These are phyloP conservation scores for Eudyptes chrysolophus DNA, from an alignment of 2,113 vertebrate species.

Conservation along the genomic window DNA sequence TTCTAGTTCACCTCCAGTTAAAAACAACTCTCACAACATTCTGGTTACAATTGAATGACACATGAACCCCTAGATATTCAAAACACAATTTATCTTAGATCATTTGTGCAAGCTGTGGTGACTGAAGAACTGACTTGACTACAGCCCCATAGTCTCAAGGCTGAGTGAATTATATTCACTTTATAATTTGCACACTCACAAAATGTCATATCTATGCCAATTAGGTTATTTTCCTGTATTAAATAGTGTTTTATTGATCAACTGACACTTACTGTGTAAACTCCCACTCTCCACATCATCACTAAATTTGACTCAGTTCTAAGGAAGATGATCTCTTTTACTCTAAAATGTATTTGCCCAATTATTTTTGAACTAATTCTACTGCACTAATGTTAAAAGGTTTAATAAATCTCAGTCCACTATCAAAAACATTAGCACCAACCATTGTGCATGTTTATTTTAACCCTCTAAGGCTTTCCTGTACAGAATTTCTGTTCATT, in stretches of 20 bases:
- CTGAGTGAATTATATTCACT: not conserved
- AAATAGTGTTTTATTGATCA: not conserved
- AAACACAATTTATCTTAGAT: not conserved
- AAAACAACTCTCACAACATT: not conserved
- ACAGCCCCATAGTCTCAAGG: not conserved
- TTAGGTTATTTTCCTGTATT: not conserved
- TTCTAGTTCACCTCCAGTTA: not conserved
- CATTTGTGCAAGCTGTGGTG: not conserved
- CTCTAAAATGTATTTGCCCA: not conserved
- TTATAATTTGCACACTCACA: not conserved
- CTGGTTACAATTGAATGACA: not conserved
- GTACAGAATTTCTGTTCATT: not conserved
- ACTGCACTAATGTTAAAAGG: not conserved
- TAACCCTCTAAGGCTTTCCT: not conserved
- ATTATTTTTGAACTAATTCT: conserved; percentile 8
- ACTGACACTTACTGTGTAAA: not conserved
- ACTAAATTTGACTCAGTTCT: not conserved
- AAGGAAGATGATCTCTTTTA: not conserved
- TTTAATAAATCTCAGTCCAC: not conserved
- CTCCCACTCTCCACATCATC: not conserved
- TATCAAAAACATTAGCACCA: not conserved
- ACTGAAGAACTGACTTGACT: not conserved
- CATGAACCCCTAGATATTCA: not conserved
- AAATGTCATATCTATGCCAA: not conserved
- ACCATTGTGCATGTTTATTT: not conserved